These are phyloP conservation scores for Myripristis jacobus DNA, from an alignment of 2,797 vertebrate genomes.

Conservation along the genomic window DNA sequence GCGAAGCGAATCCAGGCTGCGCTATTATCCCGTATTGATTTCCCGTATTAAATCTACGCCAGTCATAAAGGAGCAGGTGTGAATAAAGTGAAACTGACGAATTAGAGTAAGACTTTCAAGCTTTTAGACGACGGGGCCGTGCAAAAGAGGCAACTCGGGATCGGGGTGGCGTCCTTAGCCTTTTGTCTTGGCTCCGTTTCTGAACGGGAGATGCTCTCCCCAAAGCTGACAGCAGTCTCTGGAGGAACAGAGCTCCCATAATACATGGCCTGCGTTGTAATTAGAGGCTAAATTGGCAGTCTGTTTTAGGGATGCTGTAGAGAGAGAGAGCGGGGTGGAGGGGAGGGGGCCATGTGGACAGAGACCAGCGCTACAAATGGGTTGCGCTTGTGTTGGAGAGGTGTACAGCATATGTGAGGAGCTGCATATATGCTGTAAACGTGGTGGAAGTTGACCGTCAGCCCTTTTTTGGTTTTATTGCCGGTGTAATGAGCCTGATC, in stretches of 20 bases:
- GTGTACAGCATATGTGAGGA: slow-evolving; percentile 6
- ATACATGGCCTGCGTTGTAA: slow-evolving; percentile 33
- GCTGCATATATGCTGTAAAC: not conserved
- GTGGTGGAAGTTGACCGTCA: not conserved
- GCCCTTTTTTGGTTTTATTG: not conserved
- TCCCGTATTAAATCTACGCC: not conserved
- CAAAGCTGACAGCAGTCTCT: slow-evolving; percentile 3
- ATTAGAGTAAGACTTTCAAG: too few relatives aligned
- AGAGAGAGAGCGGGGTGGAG: not conserved
- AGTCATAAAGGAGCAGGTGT: not conserved
- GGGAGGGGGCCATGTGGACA: not conserved
- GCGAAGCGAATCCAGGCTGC: slow-evolving; percentile 23
- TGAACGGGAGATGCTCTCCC: slow-evolving; percentile 1
- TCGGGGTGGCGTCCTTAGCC: not conserved
- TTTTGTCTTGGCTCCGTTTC: not conserved
- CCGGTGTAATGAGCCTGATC: not conserved
- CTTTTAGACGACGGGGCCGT: not conserved
- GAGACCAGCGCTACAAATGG: not conserved
- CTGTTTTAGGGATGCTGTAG: slow-evolving; percentile 41
- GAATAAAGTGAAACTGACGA: not conserved
- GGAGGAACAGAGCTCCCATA: slow-evolving; percentile 20
- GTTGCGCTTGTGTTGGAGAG: not conserved
- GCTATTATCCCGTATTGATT: slow-evolving; percentile 1
- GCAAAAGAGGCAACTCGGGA: too few relatives aligned
- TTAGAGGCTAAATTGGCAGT: slow-evolving; percentile 46